Evolutionary conservation across 2,888 invertebrate genomes (phyloP), one percentile per base, ranked within the genome.

Genomic region (Helicoverpa assulta): DNA sequence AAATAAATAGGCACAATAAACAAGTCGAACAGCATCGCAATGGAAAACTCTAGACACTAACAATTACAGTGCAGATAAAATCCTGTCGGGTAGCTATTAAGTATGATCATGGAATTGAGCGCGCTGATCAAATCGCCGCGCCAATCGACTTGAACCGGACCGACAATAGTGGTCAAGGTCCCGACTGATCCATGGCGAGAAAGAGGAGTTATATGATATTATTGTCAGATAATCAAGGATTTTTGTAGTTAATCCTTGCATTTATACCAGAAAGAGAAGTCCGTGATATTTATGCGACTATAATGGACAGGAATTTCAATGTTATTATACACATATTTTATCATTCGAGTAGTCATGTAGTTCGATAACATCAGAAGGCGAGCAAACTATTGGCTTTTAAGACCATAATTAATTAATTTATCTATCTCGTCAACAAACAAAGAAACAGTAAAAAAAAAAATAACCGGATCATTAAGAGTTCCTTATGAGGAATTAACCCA

Each of bases 91-190:
- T 29, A 0, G 37, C 54, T 29, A 64, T 73, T 60, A 63, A 53
- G n/a, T 57, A 52, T 55, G 55, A 66, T 80, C 50, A 64, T 62
- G 51, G 63, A 63, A 76, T 70, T 70, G 76, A 70, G 37, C 70
- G 54, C 70, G 19, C 26, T 67, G 54, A 76, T 77, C 60, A 61
- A 61, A 80, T 71, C 37, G 71, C 63, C 66, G 60, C 40, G 47
- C 10, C 51, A 67, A 76, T 78, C 67, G 55, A 64, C 53, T 64
- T 71, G 72, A 78, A 61, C 72, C 50, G 78, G 58, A 71, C 72
- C 37, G n/a, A n/a, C 71, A 81, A 71, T 77, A 53, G 60, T 61
- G 78, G 81, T 71, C 77, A 71, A 77, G 78, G 81, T 67, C 73
- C 26, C 5, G 33, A 53, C 43, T 47, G 55, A 8, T 5, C 51